phyloP scores from a whole-genome alignment of 2,888 invertebrate species.

The Phlogophora meticulosa region DNA sequence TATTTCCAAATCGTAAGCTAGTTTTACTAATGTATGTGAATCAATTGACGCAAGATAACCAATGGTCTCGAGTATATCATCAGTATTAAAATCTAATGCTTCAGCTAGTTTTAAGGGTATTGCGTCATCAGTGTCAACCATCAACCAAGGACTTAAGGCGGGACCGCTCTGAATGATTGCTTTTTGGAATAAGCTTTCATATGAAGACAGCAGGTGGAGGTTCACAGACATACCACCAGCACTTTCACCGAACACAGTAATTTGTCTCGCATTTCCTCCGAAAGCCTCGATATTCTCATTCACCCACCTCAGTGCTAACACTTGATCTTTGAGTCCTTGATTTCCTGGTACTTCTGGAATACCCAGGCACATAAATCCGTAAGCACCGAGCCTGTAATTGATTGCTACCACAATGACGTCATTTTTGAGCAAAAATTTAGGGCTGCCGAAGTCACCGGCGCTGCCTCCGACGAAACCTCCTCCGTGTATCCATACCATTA shows the following conservation, averaged over 20 bases:
- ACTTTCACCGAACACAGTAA: conserved; percentile 70
- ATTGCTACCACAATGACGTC: conserved; percentile 49
- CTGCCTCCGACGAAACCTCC: conserved; percentile 36
- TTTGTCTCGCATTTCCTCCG: conserved; percentile 65
- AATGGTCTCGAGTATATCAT: conserved; percentile 29
- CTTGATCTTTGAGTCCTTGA: conserved; percentile 73
- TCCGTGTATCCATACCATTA: conserved; percentile 53
- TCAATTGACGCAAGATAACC: conserved; percentile 32
- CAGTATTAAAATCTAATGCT: conserved; percentile 28
- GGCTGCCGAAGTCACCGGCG: background rate
- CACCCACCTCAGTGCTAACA: conserved; percentile 72
- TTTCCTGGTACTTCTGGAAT: conserved; percentile 72
- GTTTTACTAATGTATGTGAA: conserved; percentile 2
- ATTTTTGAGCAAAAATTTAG: conserved; percentile 24
- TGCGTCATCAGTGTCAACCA: conserved; percentile 9
- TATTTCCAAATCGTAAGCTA: conserved; percentile 29
- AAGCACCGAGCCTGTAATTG: conserved; percentile 56
- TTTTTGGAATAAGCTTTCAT: conserved; percentile 46
- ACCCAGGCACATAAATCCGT: conserved; percentile 69
- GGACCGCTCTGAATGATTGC: conserved; percentile 55
- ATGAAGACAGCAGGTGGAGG: conserved; percentile 33
- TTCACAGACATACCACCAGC: conserved; percentile 66
- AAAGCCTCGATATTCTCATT: conserved; percentile 71
- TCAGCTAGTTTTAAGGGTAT: conserved; percentile 36
- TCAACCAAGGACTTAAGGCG: conserved; percentile 32